phyloP scores from a whole-genome alignment of 2,888 invertebrate species.

The Lathronympha strigana region DNA sequence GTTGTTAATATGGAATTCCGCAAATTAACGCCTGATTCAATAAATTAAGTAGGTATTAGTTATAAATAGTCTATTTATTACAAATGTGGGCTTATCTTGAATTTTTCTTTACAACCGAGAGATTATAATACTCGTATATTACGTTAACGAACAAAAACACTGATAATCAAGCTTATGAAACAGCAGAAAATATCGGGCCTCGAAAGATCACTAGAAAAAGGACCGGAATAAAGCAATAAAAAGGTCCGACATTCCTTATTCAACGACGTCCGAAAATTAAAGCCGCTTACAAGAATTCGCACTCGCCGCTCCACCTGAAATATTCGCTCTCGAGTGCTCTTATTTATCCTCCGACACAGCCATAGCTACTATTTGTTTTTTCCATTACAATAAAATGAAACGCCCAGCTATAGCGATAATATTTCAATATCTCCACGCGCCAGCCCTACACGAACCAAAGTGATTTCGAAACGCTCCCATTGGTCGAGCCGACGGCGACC shows the following conservation, averaged over 20 bases:
- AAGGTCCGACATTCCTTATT: conserved; percentile 73
- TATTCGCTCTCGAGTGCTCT: conserved; percentile 74
- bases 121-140: background rate
- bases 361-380: conserved; percentile 76
- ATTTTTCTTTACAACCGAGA: too few species aligned
- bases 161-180: background rate
- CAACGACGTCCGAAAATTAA: conserved; percentile 76
- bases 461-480: conserved; percentile 71
- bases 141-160: too few species aligned
- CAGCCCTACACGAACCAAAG: conserved; percentile 69
- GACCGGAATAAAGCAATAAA: conserved; percentile 26
- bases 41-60: too few species aligned
- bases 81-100: too few species aligned
- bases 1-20: too few species aligned
- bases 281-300: conserved; percentile 80
- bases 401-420: conserved; percentile 78
- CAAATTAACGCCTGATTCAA: too few species aligned
- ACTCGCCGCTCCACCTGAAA: conserved; percentile 73
- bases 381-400: conserved; percentile 78
- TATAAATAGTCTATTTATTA: too few species aligned
- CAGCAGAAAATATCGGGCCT: background rate
- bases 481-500: conserved; percentile 56
- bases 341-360: conserved; percentile 64
- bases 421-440: conserved; percentile 77
- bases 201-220: background rate